Evolutionary conservation across 2,888 invertebrate species (phyloP).

Genomic region (Cheilosia variabilis): DNA sequence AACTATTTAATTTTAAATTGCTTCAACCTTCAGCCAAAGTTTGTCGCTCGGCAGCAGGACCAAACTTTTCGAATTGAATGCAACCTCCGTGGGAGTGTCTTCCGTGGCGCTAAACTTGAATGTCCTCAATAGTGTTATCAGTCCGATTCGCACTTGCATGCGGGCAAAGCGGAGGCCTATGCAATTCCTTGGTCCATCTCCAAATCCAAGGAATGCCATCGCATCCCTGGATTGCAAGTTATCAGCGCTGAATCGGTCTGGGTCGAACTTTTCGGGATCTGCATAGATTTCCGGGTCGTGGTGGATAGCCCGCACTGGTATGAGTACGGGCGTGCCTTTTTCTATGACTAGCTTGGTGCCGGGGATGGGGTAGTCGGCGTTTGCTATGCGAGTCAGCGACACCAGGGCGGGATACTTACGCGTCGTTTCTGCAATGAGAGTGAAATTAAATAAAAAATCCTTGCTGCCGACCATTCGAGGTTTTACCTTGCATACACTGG

Average conservation of each 20-base stretch:
- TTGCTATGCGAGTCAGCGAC: constrained; percentile 80
- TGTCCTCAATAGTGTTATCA: constrained; percentile 77
- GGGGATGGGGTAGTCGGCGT: constrained; percentile 80
- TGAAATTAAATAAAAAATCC: background rate
- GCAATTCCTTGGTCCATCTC: constrained; percentile 81
- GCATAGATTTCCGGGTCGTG: constrained; percentile 83
- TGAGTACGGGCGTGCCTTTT: constrained; percentile 80
- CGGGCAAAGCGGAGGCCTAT: constrained; percentile 80
- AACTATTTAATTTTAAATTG: constrained; percentile 64
- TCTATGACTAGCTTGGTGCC: constrained; percentile 79
- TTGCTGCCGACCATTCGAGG: background rate
- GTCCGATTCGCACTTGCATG: constrained; percentile 80
- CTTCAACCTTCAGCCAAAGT: constrained; percentile 69
- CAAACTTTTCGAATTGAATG: constrained; percentile 54
- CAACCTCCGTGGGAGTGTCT: constrained; percentile 73
- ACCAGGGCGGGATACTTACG: constrained; percentile 83
- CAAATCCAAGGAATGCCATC: constrained; percentile 82
- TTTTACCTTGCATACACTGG: constrained; percentile 83
- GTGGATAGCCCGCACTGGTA: constrained; percentile 83
- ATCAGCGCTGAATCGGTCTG: constrained; percentile 83
- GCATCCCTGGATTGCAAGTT: constrained; percentile 79
- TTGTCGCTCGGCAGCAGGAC: constrained; percentile 58
- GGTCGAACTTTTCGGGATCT: constrained; percentile 83
- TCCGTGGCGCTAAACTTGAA: constrained; percentile 76
- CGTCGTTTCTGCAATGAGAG: constrained; percentile 82